Base-by-base conservation (phyloP, 2,888 invertebrate species). In the Amorpha juglandis region DNA sequence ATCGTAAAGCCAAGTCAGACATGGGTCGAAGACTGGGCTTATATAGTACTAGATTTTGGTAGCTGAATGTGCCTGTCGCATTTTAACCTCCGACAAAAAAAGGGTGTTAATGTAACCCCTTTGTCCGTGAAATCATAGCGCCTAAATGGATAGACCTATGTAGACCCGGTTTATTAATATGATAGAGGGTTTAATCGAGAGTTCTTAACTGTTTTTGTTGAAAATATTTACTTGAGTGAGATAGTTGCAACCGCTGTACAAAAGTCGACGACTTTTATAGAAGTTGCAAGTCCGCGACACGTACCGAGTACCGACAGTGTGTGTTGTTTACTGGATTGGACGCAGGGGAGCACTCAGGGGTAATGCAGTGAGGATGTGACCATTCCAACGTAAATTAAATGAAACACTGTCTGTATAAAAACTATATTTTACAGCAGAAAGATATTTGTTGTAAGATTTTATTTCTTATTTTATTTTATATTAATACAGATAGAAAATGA, bases 261-360 rank as follows among this genome's bases (percentile, higher is more conserved):
- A 19, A 71, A 71, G 69, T 69, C 67, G 55, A 45, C 63, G 65
- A 66, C 70, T 74, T 72, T 71, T 71, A 69, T 70, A 71, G 67
- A 74, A 69, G 71, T 64, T n/a, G 70, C 66, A 67, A 63, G 53
- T 63, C 33, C 35, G 19, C 66, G 71, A 65, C 71, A 70, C 76
- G 71, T 71, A 66, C 67, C 68, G 65, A 64, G 70, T 71, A 66
- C 68, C 68, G 64, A 64, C 72, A 72, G 71, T 71, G 71, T 47
- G 64, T 70, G 35, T 53, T 63, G 69, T 73, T 73, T 72, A 76
- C 73, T 78, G 73, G 78, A 76, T 76, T 74, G 70, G 65, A 27
- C 27, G 51, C 77, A 76, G 77, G 67, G 69, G 12, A 58, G 68
- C 65, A 76, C 19, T 67, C 19, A 48, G 70, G n/a, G 21, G 14